Percentiles rank a stretch among this genome's conserved stretches.
Conservation (phyloP, 53 echinoderm and acorn worm species). For the Zoroaster sp. region DNA sequence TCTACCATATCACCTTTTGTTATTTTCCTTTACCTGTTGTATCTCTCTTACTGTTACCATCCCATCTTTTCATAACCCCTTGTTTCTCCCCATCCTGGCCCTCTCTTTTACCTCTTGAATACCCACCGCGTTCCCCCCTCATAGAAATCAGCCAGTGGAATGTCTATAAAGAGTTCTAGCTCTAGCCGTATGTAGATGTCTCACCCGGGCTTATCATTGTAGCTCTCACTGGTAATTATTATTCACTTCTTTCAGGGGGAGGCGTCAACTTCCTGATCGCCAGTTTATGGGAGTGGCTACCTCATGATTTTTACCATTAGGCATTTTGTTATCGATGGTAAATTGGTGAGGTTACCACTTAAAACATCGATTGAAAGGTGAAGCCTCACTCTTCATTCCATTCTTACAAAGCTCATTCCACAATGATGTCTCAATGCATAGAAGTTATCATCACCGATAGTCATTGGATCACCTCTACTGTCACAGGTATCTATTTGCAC, state of each 20-base stretch:
- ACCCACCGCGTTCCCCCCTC: not conserved
- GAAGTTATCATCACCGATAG: too few species aligned
- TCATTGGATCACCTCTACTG: too few species aligned
- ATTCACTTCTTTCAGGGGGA: not conserved
- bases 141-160: slow-evolving; percentile 27
- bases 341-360: too few species aligned
- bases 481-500: too few species aligned
- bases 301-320: too few species aligned
- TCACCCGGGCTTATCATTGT: slow-evolving; percentile 29
- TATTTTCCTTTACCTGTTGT: not conserved
- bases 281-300: not conserved
- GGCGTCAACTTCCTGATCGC: not conserved
- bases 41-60: too few species aligned
- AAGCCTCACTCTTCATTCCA: too few species aligned
- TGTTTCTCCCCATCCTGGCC: not conserved
- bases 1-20: too few species aligned
- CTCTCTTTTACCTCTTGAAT: not conserved
- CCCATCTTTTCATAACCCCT: not conserved
- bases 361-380: too few species aligned
- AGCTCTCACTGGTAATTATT: slow-evolving; percentile 43
- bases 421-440: too few species aligned
- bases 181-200: slow-evolving; percentile 33
- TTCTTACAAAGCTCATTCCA: too few species aligned
- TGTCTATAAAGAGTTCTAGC: slow-evolving; percentile 3
- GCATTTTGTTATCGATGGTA: too few species aligned